These are phyloP conservation scores for Amaurobius ferox DNA, from an alignment of 2,888 invertebrate species.

Conservation along the genomic window DNA sequence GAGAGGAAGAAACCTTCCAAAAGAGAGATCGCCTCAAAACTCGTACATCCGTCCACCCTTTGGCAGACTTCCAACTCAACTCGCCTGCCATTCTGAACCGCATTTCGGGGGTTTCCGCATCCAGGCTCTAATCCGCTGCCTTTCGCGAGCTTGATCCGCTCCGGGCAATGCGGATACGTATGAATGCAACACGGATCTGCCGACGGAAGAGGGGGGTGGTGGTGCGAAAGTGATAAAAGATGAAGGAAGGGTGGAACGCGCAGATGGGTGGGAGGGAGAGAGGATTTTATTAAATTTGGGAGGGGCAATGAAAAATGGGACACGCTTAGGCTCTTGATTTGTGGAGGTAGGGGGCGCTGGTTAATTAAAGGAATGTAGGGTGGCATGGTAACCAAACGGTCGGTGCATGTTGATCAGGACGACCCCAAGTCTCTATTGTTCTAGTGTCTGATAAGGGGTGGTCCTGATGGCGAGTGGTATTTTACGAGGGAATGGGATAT, in stretches of 20 bases:
- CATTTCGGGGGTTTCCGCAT: conserved; percentile 5
- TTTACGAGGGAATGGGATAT: no score
- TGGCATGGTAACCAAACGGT: no score
- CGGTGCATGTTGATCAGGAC: background rate
- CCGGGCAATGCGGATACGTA: background rate
- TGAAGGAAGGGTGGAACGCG: background rate
- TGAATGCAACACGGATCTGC: background rate
- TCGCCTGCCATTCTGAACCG: background rate
- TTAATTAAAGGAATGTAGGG: background rate
- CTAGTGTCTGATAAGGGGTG: background rate
- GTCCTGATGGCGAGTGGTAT: no score
- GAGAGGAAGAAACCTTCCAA: background rate
- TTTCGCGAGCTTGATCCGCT: background rate
- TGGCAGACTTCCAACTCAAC: background rate
- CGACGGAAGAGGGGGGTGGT: background rate
- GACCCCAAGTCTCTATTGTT: background rate
- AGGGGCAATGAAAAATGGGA: background rate
- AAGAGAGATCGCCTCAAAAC: background rate
- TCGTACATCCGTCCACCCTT: background rate
- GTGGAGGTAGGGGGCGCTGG: background rate
- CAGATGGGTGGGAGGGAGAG: background rate
- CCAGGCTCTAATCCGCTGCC: background rate
- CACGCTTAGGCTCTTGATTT: background rate
- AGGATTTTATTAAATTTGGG: conserved; percentile 3
- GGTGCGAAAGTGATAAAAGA: background rate